Conservation (phyloP, 92 coral and sea anemone species). For the Palythoa grandis region DNA sequence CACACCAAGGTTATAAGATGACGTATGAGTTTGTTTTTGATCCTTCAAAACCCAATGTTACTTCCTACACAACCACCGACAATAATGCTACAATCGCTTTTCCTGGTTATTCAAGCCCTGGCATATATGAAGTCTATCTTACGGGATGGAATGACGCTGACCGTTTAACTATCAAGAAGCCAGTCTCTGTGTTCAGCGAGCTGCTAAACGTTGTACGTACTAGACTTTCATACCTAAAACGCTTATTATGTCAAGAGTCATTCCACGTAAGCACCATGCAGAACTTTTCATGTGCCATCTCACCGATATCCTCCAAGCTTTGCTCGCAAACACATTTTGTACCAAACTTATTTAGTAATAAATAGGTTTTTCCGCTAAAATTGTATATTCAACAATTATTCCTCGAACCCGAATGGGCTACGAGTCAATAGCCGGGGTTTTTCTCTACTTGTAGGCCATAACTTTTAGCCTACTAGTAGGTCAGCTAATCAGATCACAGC, state of each 20-base stretch:
- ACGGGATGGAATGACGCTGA: conserved; percentile 37
- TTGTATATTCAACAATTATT: no score
- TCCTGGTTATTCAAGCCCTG: conserved; percentile 28
- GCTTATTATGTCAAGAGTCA: background rate
- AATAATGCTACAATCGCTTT: background rate
- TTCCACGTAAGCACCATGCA: background rate
- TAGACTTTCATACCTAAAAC: no score
- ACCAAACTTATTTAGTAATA: no score
- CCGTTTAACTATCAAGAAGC: conserved; percentile 27
- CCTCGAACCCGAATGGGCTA: no score
- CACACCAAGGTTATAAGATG: conserved; percentile 11
- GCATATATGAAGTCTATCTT: conserved; percentile 1
- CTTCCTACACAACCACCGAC: conserved; percentile 2
- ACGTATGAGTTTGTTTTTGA: conserved; percentile 28
- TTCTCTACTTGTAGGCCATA: no score
- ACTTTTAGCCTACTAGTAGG: no score
- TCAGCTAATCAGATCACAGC: no score
- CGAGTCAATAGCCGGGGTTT: no score
- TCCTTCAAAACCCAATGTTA: background rate
- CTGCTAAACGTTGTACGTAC: conserved; percentile 29
- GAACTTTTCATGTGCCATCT: background rate
- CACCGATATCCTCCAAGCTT: no score
- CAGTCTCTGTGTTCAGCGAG: background rate
- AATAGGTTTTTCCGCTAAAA: no score
- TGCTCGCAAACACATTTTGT: no score